Percentiles rank a stretch among this genome's conserved stretches.
Evolutionary conservation across 1,140 invertebrate genomes (phyloP).

Genomic region (Hirudo medicinalis): DNA sequence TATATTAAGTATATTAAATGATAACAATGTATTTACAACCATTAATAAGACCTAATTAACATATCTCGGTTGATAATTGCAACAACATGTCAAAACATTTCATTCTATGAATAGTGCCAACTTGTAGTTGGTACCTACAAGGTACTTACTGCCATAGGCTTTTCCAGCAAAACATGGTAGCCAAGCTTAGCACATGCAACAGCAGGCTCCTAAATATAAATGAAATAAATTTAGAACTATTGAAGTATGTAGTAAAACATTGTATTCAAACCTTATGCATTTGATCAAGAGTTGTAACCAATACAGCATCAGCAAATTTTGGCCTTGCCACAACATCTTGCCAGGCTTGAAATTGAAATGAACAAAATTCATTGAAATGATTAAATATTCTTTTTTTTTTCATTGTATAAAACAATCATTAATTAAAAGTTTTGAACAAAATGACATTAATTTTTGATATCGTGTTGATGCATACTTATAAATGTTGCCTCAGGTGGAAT

Average conservation of each 20-base stretch:
- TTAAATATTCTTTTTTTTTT: not conserved
- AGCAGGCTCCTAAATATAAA: slow-evolving; percentile 36
- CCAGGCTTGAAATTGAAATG: too few species aligned
- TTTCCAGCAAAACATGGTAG: slow-evolving; percentile 45
- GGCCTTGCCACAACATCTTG: not conserved
- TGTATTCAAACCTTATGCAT: slow-evolving; percentile 15
- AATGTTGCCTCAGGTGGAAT: not conserved
- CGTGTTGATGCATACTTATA: not conserved
- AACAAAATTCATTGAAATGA: not conserved
- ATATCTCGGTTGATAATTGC: too few species aligned
- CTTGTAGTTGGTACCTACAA: too few species aligned
- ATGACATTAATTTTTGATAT: too few species aligned
- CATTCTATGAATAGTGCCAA: not conserved
- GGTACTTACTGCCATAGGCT: slow-evolving; percentile 43
- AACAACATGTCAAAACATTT: not conserved
- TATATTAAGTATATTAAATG: not conserved
- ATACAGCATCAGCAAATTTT: slow-evolving; percentile 18
- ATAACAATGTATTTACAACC: not conserved
- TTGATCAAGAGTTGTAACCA: slow-evolving; percentile 18
- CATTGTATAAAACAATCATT: not conserved
- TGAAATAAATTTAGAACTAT: not conserved
- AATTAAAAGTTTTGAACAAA: not conserved
- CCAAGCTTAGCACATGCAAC: slow-evolving; percentile 42
- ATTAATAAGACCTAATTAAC: not conserved
- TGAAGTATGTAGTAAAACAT: too few species aligned